These are phyloP conservation scores for Pammene aurita DNA, from an alignment of 2,888 invertebrate genomes.

Conservation along the genomic window DNA sequence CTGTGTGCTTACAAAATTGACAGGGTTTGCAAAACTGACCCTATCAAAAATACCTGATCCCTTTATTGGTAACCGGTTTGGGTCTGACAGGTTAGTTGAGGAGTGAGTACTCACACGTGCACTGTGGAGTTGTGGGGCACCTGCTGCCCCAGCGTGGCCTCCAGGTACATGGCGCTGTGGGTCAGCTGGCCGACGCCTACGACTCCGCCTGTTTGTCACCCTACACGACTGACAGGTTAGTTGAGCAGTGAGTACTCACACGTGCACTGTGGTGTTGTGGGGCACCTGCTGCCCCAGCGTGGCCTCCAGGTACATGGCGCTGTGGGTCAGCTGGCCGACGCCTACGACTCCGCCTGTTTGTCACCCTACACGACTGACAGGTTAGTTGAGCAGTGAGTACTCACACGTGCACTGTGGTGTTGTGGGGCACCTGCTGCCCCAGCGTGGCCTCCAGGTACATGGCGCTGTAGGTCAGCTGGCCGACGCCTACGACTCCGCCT, in stretches of 20 bases:
- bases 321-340: constrained; percentile 69
- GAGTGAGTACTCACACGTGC: constrained; percentile 57
- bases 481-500: constrained; percentile 59
- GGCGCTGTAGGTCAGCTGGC: constrained; percentile 75
- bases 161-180: constrained; percentile 83
- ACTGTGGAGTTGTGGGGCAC: constrained; percentile 83
- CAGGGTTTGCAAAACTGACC: too few species aligned
- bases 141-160: constrained; percentile 81
- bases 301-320: constrained; percentile 82
- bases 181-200: constrained; percentile 62
- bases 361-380: too few species aligned
- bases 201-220: too few species aligned
- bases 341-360: too few species aligned
- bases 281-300: constrained; percentile 83
- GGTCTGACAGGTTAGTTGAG: too few species aligned
- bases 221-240: too few species aligned
- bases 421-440: constrained; percentile 82
- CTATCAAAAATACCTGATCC: too few species aligned
- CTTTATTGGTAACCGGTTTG: too few species aligned
- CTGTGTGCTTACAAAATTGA: too few species aligned
- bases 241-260: constrained; percentile 51
- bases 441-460: constrained; percentile 82
- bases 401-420: constrained; percentile 80
- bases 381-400: background rate
- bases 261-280: constrained; percentile 80